Base-by-base conservation (phyloP, 2,888 invertebrate genomes). In the Caenorhabditis drosophilae region DNA sequence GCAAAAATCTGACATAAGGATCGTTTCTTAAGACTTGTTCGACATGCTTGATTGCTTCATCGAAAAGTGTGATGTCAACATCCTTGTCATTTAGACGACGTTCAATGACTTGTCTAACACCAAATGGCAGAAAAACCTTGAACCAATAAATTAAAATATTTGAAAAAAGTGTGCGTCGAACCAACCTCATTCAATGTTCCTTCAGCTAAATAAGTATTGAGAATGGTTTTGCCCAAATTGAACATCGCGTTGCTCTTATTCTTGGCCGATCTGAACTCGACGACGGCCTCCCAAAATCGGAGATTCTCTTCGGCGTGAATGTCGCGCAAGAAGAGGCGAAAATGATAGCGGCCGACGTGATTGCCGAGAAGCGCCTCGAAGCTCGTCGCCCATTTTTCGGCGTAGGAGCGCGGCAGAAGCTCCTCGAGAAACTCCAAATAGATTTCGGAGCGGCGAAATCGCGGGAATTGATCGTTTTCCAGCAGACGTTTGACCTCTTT, bases 281-380 rank as follows among this genome's bases (percentile, higher is more conserved):
- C 70, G 27, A 72, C 73, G 15, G 69, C 68, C 61, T 81, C 82
- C 82, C 82, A 82, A 60, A 82, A 82, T 44, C 79, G 74, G 1
- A 82, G 73, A 45, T 82, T 82, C 60, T 82, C 82, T 52, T 82
- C 82, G 26, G 82, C 81, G 35, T 80, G 80, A 40, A 82, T 79
- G n/a, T 64, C 56, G 45, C 76, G 77, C 27, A 82, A 62, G 60
- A 74, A 82, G 35, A 77, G 63, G 3, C 82, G 80, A 57, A 82
- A 82, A 49, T 81, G 77, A 54, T 81, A 79, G 2, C 82, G 75
- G 12, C 82, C 82, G 18, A 82, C 80, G 42, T 78, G 76, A 49
- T 82, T 82, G 20, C 76, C 77, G 25, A 82, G 69, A 44, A 82
- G 66, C 7, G 80, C 74, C 35, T 82, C 82, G 67, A 82, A 82